phyloP scores from a whole-genome alignment of 2,797 vertebrate genomes.

The Fundulus diaphanus region DNA sequence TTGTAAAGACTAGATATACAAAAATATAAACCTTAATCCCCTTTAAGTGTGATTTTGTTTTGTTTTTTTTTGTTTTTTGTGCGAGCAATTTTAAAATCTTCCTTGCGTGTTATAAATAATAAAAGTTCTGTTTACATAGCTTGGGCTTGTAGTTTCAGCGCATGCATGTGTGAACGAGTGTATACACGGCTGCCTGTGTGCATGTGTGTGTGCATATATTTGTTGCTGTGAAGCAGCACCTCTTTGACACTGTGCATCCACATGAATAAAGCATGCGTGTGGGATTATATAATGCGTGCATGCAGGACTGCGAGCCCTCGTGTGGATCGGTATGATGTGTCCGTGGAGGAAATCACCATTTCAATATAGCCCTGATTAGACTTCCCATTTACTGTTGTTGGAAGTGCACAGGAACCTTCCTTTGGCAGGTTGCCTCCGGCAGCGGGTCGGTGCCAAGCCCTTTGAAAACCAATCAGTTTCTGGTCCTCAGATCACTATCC shows the following conservation, averaged over 20 bases:
- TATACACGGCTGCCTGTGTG: not conserved
- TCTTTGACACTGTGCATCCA: slow-evolving; percentile 51
- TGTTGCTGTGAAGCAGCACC: slow-evolving; percentile 42
- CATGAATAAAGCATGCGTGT: slow-evolving; percentile 32
- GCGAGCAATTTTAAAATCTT: not conserved
- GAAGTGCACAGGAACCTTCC: slow-evolving; percentile 77
- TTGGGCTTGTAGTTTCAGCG: slow-evolving; percentile 1
- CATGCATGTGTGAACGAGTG: not conserved
- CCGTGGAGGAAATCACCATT: slow-evolving; percentile 72
- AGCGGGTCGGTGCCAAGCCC: slow-evolving; percentile 76
- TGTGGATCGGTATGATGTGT: slow-evolving; percentile 25
- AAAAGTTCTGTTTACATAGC: not conserved
- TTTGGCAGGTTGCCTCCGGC: slow-evolving; percentile 79
- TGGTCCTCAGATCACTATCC: slow-evolving; percentile 78
- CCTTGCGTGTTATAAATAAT: not conserved
- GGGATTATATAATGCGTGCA: slow-evolving; percentile 42
- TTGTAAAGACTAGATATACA: not conserved
- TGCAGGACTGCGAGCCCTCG: not conserved
- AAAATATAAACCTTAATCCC: not conserved
- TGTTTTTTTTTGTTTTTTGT: no score
- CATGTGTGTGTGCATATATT: slow-evolving; percentile 24
- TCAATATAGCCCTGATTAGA: slow-evolving; percentile 81
- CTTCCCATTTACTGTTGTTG: slow-evolving; percentile 72
- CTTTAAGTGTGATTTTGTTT: not conserved
- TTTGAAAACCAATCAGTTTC: slow-evolving; percentile 85